Conservation (phyloP, 1,140 invertebrate genomes). For the Ceratina calcarata region DNA sequence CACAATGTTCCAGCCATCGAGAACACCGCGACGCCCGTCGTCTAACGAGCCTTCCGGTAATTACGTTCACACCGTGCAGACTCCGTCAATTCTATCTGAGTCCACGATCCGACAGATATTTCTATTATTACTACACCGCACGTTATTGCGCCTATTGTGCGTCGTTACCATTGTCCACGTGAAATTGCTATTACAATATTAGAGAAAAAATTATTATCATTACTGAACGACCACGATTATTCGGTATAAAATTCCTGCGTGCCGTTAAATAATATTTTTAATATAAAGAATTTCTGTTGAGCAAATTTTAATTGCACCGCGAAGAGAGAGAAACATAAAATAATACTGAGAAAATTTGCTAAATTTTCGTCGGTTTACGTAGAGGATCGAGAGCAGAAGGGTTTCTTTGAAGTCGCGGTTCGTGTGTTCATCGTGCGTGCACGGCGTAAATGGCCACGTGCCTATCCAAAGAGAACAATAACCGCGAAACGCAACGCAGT, state of each 20-base stretch:
- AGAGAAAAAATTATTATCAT: no score
- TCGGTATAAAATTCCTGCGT: no score
- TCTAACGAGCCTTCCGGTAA: conserved; percentile 41
- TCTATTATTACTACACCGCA: no score
- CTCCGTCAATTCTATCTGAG: background rate
- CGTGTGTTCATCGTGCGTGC: conserved; percentile 24
- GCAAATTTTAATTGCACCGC: no score
- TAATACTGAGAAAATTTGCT: no score
- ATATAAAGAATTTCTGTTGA: no score
- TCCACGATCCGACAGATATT: background rate
- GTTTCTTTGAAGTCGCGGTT: background rate
- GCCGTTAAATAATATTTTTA: no score
- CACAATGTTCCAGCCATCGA: conserved; percentile 15
- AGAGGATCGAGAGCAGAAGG: background rate
- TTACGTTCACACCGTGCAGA: conserved; percentile 14
- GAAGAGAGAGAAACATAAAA: no score
- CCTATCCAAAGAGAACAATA: conserved; percentile 28
- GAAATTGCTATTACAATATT: no score
- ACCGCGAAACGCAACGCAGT: background rate
- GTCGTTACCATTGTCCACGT: no score
- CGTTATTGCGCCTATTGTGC: no score
- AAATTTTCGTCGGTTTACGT: background rate
- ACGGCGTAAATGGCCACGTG: conserved; percentile 26
- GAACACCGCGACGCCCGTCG: conserved; percentile 16
- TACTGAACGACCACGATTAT: no score